These are phyloP conservation scores for Limenitis arthemis DNA, from an alignment of 2,888 invertebrate species.

Conservation along the genomic window DNA sequence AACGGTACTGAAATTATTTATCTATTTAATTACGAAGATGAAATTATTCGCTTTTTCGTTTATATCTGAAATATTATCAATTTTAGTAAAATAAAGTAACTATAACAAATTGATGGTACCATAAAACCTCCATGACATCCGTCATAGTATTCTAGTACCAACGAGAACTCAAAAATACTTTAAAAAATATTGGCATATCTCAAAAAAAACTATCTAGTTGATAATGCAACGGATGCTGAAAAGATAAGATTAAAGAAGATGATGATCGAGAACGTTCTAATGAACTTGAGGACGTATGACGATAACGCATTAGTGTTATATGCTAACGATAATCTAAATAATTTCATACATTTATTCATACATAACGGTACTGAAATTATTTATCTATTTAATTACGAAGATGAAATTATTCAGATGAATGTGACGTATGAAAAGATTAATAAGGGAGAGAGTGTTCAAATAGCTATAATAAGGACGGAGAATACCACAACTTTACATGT, in stretches of 20 bases:
- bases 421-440: conserved; percentile 82
- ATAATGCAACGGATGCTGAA: conserved; percentile 74
- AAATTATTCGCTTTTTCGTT: too few species aligned
- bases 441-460: conserved; percentile 88
- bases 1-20: conserved; percentile 86
- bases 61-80: too few species aligned
- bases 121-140: too few species aligned
- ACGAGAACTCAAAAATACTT: too few species aligned
- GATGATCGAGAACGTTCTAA: conserved; percentile 84
- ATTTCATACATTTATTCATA: conserved; percentile 92
- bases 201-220: conserved; percentile 84
- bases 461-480: conserved; percentile 84
- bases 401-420: conserved; percentile 84
- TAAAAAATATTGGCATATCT: too few species aligned
- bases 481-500: conserved; percentile 85
- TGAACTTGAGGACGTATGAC: conserved; percentile 92
- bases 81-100: too few species aligned
- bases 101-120: too few species aligned
- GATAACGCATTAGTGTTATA: conserved; percentile 87
- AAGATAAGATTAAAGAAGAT: conserved; percentile 79
- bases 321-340: conserved; percentile 93
- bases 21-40: conserved; percentile 86
- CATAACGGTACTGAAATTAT: conserved; percentile 85
- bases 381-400: conserved; percentile 87
- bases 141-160: too few species aligned